Conservation (phyloP, 2,888 invertebrate genomes). For the Lissocephala sabroskyi region DNA sequence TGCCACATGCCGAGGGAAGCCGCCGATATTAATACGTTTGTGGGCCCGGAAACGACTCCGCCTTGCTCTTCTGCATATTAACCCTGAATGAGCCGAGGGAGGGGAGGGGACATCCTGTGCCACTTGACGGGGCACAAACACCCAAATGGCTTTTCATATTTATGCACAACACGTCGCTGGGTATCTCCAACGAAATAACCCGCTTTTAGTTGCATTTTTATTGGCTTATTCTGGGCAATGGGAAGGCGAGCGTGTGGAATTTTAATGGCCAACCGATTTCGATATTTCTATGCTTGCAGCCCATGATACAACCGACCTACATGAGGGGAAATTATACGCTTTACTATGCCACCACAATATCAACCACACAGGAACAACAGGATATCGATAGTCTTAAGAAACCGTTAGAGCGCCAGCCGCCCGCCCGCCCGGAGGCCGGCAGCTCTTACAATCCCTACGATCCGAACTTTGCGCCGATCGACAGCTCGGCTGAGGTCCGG, state of each 20-base stretch:
- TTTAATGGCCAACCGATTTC: slow-evolving; percentile 30
- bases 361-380: slow-evolving; percentile 71
- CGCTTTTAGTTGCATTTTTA: slow-evolving; percentile 63
- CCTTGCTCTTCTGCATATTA: background rate
- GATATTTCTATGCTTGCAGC: slow-evolving; percentile 44
- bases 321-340: slow-evolving; percentile 72
- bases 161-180: slow-evolving; percentile 50
- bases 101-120: slow-evolving; percentile 31
- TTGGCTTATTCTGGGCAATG: slow-evolving; percentile 41
- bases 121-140: background rate
- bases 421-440: slow-evolving; percentile 11
- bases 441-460: slow-evolving; percentile 65
- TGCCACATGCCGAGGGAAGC: slow-evolving; percentile 2
- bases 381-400: slow-evolving; percentile 49
- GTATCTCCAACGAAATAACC: slow-evolving; percentile 46
- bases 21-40: slow-evolving; percentile 22
- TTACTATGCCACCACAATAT: slow-evolving; percentile 68
- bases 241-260: slow-evolving; percentile 28
- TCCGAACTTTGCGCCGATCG: slow-evolving; percentile 53
- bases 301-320: slow-evolving; percentile 65
- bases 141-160: slow-evolving; percentile 24
- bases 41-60: too few relatives aligned
- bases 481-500: slow-evolving; percentile 40
- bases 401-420: slow-evolving; percentile 20
- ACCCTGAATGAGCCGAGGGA: slow-evolving; percentile 1